phyloP scores from a whole-genome alignment of 1,140 invertebrate species.

The Ips typographus region DNA sequence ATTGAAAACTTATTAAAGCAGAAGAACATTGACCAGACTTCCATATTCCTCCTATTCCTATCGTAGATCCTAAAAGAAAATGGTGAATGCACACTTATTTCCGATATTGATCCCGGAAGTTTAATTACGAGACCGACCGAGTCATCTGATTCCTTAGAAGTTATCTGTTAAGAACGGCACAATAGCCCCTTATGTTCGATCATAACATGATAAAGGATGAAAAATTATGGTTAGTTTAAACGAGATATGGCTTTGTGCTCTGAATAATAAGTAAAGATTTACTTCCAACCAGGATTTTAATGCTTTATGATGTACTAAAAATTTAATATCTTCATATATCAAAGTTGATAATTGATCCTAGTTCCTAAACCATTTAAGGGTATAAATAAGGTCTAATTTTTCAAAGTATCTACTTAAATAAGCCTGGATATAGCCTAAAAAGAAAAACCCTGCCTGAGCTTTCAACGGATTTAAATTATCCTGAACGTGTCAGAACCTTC shows the following conservation, averaged over 20 bases:
- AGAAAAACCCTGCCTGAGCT: not conserved
- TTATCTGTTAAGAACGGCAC: constrained; percentile 13
- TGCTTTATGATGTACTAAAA: not conserved
- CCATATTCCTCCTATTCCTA: not conserved
- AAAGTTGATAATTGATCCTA: not conserved
- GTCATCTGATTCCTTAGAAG: constrained; percentile 6
- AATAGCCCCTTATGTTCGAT: constrained; percentile 11
- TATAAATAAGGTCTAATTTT: not conserved
- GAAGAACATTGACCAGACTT: not conserved
- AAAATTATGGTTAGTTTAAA: constrained; percentile 11
- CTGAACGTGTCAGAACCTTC: not conserved
- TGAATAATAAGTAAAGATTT: not conserved
- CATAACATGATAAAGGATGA: constrained; percentile 15
- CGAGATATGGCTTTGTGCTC: constrained; percentile 7
- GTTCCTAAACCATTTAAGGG: not conserved
- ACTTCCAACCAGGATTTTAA: not conserved
- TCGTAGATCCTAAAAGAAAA: not conserved
- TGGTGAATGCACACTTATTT: not conserved
- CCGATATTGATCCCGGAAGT: constrained; percentile 16
- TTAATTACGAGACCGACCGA: constrained; percentile 7
- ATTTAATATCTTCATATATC: not conserved
- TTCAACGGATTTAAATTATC: constrained; percentile 14
- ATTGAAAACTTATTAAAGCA: not conserved
- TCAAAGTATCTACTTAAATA: not conserved
- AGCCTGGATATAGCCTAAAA: not conserved